Evolutionary conservation across 2,797 vertebrate genomes (phyloP), one percentile per base, ranked within the genome.

Genomic region (Phataginus tricuspis): DNA sequence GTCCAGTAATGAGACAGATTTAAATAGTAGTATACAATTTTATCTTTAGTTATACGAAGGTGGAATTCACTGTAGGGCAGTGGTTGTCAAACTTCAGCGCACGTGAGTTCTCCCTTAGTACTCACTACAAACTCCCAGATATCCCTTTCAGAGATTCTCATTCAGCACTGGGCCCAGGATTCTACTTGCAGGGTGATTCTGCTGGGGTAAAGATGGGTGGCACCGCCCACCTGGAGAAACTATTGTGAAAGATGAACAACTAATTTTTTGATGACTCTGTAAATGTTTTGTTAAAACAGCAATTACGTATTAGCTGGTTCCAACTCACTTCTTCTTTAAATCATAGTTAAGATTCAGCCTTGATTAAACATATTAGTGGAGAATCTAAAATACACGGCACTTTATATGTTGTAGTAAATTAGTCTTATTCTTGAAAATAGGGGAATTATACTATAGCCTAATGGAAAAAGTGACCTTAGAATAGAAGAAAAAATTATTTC

Each of bases 391-490:
- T 34, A 83, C 6, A 77, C 42, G 6, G 86, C 42, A 55, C 71
- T 78, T 61, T 82, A 74, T 63, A 34, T 0, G 39, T 83, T 93
- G 16, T 72, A 68, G 51, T 64, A 94, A 82, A 90, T 86, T 75
- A 90, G 63, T 83, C 74, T 86, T 91, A 71, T 53, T 86, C 95
- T 94, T 97, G 69, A 90, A 94, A 96, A 94, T 51, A 85, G 34
- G 9, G 59, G 57, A 68, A 66, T 59, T 82, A 69, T 68, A 90
- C 51, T 78, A 85, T 23, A 89, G 51, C 14, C 5, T 92, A 87
- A 94, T 90, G 72, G 84, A 94, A 96, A 78, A 71, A 77, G 53
- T 84, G 83, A 93, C 53, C 69, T 85, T 85, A 75, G 84, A 77
- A 64, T 31, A 92, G 29, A 86, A 51, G 45, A 90, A 87, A 77